Base-by-base conservation (phyloP, 2,888 invertebrate species). In the Synergus japonicus region DNA sequence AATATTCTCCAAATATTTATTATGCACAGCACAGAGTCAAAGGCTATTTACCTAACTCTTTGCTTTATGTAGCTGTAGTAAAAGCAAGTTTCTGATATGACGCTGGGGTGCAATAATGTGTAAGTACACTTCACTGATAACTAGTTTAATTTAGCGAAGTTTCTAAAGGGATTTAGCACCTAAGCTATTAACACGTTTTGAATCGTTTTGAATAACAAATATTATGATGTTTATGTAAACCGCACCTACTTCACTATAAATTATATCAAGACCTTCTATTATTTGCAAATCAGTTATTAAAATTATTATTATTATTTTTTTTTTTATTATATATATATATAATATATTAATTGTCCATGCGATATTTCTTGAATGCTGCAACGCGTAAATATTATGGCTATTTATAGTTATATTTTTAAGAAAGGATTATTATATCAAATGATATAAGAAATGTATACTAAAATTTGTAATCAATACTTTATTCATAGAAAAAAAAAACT, bases 401-500 rank as follows among this genome's bases (percentile, higher is more conserved):
- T 29, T 29, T 29, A 29, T 29, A 29, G 29, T 29, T 29, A 29
- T 29, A 29, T n/a, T n/a, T n/a, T n/a, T n/a, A n/a, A n/a, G n/a
- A n/a, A n/a, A n/a, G n/a, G n/a, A n/a, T 29, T 29, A 29, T 29
- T 29, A 29, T 29, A 29, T 29, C 2, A 29, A 29, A 29, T 29
- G 29, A 3, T 29, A 29, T n/a, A 7, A 54, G 0, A n/a, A n/a
- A 54, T n/a, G 0, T n/a, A 2, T 8, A 49, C 15, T 15, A 2
- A 2, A 54, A 7, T 7, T 54, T 22, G n/a, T 12, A 22, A 18
- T 69, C 13, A 44, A 15, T 69, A 18, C 4, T n/a, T 69, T 22
- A 44, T 69, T 69, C 7, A 13, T 2, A 49, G 43, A 18, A 29
- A 54, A n/a, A 3, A 29, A 18, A 44, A 65, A 85, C 89, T 89